Conservation (phyloP, 2,888 invertebrate genomes). For the Palloptera scutellata region DNA sequence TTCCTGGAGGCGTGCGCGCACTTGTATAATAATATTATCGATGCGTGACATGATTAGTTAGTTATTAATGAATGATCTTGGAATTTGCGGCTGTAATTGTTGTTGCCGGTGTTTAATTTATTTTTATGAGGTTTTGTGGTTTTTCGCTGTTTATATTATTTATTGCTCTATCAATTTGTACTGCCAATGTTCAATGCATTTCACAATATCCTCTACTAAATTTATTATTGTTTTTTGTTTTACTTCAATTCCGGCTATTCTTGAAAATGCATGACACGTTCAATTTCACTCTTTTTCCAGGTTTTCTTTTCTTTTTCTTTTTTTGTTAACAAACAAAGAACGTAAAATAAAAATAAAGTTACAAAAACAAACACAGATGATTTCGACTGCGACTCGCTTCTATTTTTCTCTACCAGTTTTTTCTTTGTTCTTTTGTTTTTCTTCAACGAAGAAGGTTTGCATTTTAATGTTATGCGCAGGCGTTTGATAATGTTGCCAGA, state of each 20-base stretch:
- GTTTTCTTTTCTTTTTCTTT: not conserved
- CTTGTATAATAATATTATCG: conserved; percentile 73
- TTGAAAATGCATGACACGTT: no score
- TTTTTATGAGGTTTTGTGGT: not conserved
- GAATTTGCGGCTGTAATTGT: not conserved
- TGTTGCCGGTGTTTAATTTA: conserved; percentile 27
- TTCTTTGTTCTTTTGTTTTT: conserved; percentile 20
- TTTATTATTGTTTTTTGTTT: conserved; percentile 10
- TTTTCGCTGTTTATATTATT: no score
- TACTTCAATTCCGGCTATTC: not conserved
- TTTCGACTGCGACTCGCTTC: not conserved
- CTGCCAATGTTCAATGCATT: not conserved
- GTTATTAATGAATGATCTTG: no score
- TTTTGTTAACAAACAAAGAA: not conserved
- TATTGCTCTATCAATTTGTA: no score
- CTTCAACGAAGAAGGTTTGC: conserved; percentile 26
- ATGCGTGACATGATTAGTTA: conserved; percentile 50
- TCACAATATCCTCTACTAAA: conserved; percentile 27
- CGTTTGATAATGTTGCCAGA: not conserved
- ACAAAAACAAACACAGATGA: no score
- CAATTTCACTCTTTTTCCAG: no score
- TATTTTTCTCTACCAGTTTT: conserved; percentile 19
- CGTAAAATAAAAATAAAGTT: no score
- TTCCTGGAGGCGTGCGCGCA: conserved; percentile 73
- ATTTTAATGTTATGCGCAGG: conserved; percentile 15